Base-by-base conservation (phyloP, 2,113 vertebrate species). In the Ictalurus furcatus region DNA sequence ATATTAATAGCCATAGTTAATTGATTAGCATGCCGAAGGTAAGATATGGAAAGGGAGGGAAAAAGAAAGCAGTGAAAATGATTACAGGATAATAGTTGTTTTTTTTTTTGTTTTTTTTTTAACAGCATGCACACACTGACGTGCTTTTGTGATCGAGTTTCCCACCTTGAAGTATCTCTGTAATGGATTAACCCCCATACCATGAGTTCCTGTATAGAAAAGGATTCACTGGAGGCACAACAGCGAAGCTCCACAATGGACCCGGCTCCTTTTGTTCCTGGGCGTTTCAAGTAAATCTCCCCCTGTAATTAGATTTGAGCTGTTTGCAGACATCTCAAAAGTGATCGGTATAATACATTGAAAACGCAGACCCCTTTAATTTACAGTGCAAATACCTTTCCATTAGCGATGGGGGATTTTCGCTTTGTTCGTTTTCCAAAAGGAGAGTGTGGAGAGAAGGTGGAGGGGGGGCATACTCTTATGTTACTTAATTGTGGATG, bases 401-500 rank as follows among this genome's bases (percentile, higher is more conserved):
- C 92, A 95, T 95, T 95, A 91, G 17, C 48, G 34, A 91, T 95
- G 91, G 92, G 95, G 95, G 94, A 94, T 92, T 94, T 84, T 94
- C 89, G 91, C 92, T 91, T 95, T 85, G 79, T 96, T 96, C 95
- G 93, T 95, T 94, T 94, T 74, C 94, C 74, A 92, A 93, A 93
- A 92, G 92, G 91, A 79, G 84, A 92, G 90, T 92, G 81, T 63
- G 4, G 81, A 28, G 58, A 63, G 81, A 63, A 63, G 40, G 81
- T 3, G 52, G 30, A 6, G 67, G 44, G 2, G 19, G 69, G 23
- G 84, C 40, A 61, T 79, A 63, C 94, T 95, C 96, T 94, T 96
- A 94, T 96, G 97, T 97, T 96, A 94, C 95, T 96, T 96, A 96
- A 97, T 97, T 97, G 97, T 97, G 95, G 95, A 97, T 95, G 96